Evolutionary conservation across 2,113 vertebrate species (phyloP), one percentile per base, ranked within the genome.

Genomic region (Ramphastos sulfuratus): DNA sequence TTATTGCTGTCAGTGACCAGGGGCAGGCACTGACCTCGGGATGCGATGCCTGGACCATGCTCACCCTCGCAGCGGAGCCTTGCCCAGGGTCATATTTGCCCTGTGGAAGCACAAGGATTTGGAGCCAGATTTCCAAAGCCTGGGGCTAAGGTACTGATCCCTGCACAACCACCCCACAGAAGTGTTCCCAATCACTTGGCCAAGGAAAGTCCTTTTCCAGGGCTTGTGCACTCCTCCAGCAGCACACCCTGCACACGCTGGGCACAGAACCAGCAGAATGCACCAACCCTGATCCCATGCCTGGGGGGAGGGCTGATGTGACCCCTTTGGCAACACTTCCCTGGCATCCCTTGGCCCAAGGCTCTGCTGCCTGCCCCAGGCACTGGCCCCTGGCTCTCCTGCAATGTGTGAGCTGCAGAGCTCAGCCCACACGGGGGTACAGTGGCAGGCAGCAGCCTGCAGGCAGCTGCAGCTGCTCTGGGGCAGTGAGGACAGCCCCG

Each of bases 41-140:
- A 8, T 48, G 84, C 15, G 11, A 9, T 3, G 12, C 4, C 64
- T 16, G 42, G 60, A 25, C 24, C 6, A 4, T 6, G 7, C 64
- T 44, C 4, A 0, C 24, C 64, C 82, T 25, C 13, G 2, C 60
- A 48, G 71, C 59, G 16, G 44, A 80, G 69, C 77, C 66, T 81
- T 81, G 83, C 74, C 78, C 73, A 79, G 80, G 70, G 55, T 90
- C 86, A 46, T 17, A 25, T 33, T 67, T 73, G 90, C 79, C 87
- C 85, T 69, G 35, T 73, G 71, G 72, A 39, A 87, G 67, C 85
- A 56, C 39, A 25, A 17, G 75, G 72, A 31, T 69, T 56, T n/a
- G 75, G 60, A 87, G 85, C 85, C 80, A 91, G 61, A 30, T 85
- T 95, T 94, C 85, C 93, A 91, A 81, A 78, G 93, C 96, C 93